Conservation (phyloP, 2,888 invertebrate species). For the Leptura quadrifasciata region DNA sequence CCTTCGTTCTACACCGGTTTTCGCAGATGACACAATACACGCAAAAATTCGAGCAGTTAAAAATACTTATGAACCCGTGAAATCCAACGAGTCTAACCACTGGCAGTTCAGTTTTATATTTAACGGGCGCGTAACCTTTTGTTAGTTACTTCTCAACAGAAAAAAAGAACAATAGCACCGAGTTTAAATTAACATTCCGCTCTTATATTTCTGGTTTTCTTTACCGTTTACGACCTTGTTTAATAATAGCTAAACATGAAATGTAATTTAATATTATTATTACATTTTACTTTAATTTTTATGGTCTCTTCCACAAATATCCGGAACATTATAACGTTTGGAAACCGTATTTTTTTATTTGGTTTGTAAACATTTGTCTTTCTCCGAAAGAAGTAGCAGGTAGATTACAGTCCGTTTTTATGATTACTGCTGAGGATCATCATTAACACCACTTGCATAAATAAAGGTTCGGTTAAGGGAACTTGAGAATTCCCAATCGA, state of each 20-base stretch:
- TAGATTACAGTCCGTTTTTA: slow-evolving; percentile 1
- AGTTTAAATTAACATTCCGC: neutral
- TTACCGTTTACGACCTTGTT: neutral
- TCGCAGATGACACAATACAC: too few relatives aligned
- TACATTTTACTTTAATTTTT: neutral
- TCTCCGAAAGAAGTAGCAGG: slow-evolving; percentile 9
- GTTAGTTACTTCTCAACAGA: neutral
- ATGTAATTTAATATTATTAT: neutral
- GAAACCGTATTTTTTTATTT: slow-evolving; percentile 15
- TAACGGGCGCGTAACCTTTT: neutral
- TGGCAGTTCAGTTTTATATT: neutral
- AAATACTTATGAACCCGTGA: neutral
- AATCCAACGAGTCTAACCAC: neutral
- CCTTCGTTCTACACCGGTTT: too few relatives aligned
- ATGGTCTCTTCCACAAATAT: neutral
- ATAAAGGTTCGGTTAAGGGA: neutral
- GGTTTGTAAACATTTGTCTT: slow-evolving; percentile 21
- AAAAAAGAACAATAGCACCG: neutral
- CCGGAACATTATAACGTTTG: neutral
- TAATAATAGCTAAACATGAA: neutral
- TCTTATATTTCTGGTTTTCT: neutral
- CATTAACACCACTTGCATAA: slow-evolving; percentile 66
- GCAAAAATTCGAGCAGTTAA: too few relatives aligned
- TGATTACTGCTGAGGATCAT: slow-evolving; percentile 65
- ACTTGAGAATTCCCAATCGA: slow-evolving; percentile 9